These are phyloP conservation scores for Sebastes hubbsi DNA, from an alignment of 2,797 vertebrate genomes.

Conservation along the genomic window DNA sequence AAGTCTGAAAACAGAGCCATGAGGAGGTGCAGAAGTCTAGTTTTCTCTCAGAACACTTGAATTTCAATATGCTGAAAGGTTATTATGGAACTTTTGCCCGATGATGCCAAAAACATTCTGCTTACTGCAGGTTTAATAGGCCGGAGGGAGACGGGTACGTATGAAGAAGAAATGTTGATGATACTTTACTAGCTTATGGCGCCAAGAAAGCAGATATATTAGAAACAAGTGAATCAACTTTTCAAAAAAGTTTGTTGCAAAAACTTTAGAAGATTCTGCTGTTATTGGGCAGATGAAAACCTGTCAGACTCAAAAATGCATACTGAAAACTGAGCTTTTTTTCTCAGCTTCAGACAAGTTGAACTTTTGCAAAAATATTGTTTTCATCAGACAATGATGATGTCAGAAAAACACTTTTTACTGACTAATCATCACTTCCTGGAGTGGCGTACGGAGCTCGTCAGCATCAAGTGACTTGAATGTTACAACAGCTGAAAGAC, in stretches of 20 bases:
- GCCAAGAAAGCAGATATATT: background rate
- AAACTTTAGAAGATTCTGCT: background rate
- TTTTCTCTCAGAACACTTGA: no score
- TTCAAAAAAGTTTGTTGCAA: background rate
- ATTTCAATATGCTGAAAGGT: no score
- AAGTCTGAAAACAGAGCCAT: no score
- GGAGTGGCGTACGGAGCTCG: background rate
- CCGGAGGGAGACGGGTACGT: background rate
- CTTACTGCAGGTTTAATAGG: background rate
- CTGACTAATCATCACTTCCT: background rate
- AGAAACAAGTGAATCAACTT: background rate
- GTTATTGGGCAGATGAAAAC: background rate
- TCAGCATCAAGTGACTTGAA: background rate
- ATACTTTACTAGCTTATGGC: background rate
- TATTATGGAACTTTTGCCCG: no score
- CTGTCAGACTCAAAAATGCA: background rate
- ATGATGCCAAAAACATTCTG: no score
- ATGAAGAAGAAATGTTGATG: background rate
- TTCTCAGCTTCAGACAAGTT: background rate
- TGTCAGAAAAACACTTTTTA: background rate
- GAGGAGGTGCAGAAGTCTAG: rapidly evolving
- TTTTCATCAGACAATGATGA: background rate
- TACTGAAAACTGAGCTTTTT: background rate
- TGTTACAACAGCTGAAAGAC: background rate
- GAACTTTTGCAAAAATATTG: background rate